phyloP scores from a whole-genome alignment of 1,140 invertebrate species.

The Bombyx mori region DNA sequence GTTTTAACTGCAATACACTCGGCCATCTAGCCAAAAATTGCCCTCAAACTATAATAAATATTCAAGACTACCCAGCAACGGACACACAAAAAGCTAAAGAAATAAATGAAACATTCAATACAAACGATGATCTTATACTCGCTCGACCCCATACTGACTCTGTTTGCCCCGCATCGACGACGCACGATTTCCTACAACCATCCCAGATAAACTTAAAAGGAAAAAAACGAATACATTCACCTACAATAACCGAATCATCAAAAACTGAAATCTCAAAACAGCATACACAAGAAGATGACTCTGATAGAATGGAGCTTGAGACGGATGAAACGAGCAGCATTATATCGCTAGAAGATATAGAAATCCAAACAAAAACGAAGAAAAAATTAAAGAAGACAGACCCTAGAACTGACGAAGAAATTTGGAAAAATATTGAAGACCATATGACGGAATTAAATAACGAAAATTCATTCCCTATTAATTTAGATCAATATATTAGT shows the following conservation, averaged over 20 bases:
- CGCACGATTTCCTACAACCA: neutral
- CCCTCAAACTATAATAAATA: too few relatives aligned
- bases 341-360: conserved; percentile 13
- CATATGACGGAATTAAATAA: conserved; percentile 11
- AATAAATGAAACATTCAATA: too few relatives aligned
- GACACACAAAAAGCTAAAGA: too few relatives aligned
- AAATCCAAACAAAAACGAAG: conserved; percentile 12
- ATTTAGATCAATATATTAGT: conserved; percentile 22
- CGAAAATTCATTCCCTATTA: conserved; percentile 13
- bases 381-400: conserved; percentile 16
- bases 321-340: conserved; percentile 15
- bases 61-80: too few relatives aligned
- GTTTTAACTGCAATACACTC: too few relatives aligned
- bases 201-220: too few relatives aligned
- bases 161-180: neutral
- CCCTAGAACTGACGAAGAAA: conserved; percentile 12
- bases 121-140: neutral
- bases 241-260: conserved; percentile 7
- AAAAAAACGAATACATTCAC: too few relatives aligned
- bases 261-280: conserved; percentile 5
- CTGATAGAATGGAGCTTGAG: conserved; percentile 6
- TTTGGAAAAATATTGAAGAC: conserved; percentile 20
- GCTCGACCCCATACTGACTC: neutral
- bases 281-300: conserved; percentile 2
- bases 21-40: too few relatives aligned